Evolutionary conservation across 2,888 invertebrate genomes (phyloP).

Genomic region (Brachypalpus laphriformis): DNA sequence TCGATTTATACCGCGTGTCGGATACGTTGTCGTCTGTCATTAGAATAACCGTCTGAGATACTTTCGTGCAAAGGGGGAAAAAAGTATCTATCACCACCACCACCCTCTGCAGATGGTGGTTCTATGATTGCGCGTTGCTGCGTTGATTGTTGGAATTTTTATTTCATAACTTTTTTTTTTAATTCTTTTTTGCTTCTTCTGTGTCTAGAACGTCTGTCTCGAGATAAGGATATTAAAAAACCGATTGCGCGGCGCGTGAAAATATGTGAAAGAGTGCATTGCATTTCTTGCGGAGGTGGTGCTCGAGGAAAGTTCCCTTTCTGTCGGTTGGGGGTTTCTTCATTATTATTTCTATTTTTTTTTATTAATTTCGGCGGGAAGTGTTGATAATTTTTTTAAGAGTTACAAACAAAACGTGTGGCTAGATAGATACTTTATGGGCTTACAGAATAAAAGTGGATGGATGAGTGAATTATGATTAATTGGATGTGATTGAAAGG

Average conservation of each 20-base stretch:
- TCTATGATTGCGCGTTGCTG: constrained; percentile 51
- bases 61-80: not conserved
- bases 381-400: constrained; percentile 40
- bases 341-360: constrained; percentile 28
- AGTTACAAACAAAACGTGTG: constrained; percentile 20
- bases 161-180: constrained; percentile 58
- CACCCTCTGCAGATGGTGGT: constrained; percentile 45
- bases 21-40: constrained; percentile 18
- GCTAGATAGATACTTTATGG: constrained; percentile 39
- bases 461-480: constrained; percentile 39
- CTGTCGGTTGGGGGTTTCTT: constrained; percentile 11
- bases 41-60: constrained; percentile 23
- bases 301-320: constrained; percentile 35
- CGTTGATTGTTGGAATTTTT: constrained; percentile 70
- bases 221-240: constrained; percentile 66
- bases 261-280: constrained; percentile 65
- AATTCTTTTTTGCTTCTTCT: constrained; percentile 16
- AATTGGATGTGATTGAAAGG: constrained; percentile 45
- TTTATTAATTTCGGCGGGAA: constrained; percentile 58
- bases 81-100: constrained; percentile 14
- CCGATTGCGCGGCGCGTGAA: constrained; percentile 60
- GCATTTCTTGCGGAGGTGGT: constrained; percentile 22
- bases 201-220: constrained; percentile 70
- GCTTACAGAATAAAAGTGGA: constrained; percentile 19
- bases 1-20: constrained; percentile 27